Percentiles rank a stretch among this genome's conserved stretches.
phyloP scores from a whole-genome alignment of 2,888 invertebrate genomes.

The Leptothorax acervorum region DNA sequence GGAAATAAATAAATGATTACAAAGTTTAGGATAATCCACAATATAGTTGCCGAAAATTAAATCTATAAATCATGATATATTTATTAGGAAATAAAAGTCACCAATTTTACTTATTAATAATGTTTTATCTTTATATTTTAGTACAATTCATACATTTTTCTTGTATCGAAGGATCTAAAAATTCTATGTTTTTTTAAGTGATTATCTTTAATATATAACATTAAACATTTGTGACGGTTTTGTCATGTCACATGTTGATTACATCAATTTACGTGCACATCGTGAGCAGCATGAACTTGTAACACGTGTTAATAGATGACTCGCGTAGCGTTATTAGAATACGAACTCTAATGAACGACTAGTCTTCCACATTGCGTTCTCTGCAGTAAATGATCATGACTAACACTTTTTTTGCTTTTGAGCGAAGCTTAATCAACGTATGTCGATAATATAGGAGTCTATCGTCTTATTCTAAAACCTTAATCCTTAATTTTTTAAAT shows the following conservation, averaged over 20 bases:
- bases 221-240: constrained; percentile 2
- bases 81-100: neutral
- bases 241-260: neutral
- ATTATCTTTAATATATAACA: neutral
- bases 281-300: neutral
- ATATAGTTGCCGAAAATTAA: neutral
- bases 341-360: neutral
- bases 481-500: neutral
- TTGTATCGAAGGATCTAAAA: neutral
- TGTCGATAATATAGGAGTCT: constrained; percentile 24
- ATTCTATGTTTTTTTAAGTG: neutral
- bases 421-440: neutral
- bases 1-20: neutral
- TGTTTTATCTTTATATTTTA: neutral
- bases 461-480: neutral
- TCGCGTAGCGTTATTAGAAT: constrained; percentile 40
- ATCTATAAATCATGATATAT: neutral
- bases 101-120: neutral
- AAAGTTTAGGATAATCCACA: neutral
- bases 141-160: neutral
- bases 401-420: constrained; percentile 1
- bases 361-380: neutral
- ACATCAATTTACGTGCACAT: constrained; percentile 9
- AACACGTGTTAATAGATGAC: constrained; percentile 40
- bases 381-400: neutral